phyloP scores from a whole-genome alignment of 2,888 invertebrate species.

The Oscheius sp. region DNA sequence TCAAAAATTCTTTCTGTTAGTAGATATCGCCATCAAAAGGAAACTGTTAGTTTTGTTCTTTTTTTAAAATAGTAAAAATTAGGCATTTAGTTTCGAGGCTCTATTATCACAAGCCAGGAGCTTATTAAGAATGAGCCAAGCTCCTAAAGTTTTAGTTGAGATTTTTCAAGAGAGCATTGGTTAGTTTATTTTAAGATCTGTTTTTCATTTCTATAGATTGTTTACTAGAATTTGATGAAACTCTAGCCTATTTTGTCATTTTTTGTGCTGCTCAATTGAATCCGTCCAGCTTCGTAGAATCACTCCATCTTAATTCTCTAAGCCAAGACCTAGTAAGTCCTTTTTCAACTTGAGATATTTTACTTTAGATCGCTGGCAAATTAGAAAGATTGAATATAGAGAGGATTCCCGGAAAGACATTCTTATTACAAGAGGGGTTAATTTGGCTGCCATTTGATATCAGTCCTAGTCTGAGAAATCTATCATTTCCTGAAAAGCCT shows the following conservation, averaged over 20 bases:
- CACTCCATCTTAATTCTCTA: not conserved
- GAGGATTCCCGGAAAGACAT: not conserved
- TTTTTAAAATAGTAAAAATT: no score
- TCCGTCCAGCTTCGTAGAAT: not conserved
- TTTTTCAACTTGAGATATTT: not conserved
- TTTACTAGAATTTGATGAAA: not conserved
- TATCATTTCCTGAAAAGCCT: no score
- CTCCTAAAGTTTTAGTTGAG: not conserved
- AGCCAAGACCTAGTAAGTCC: not conserved
- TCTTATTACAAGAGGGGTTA: not conserved
- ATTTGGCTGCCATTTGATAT: slow-evolving; percentile 8
- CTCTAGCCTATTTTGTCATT: slow-evolving; percentile 3
- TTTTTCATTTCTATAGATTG: not conserved
- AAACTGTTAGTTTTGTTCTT: not conserved
- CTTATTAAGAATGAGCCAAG: not conserved
- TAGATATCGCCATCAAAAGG: not conserved
- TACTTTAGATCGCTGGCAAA: slow-evolving; percentile 10
- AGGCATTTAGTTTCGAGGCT: no score
- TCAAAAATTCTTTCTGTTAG: slow-evolving; percentile 1
- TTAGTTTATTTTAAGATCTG: not conserved
- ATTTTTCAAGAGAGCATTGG: not conserved
- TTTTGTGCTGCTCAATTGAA: not conserved
- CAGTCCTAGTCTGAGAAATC: not conserved
- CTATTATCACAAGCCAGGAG: no score
- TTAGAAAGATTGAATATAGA: not conserved